Evolutionary conservation across 2,888 invertebrate genomes (phyloP), one percentile per base, ranked within the genome.

Genomic region (Rotaria socialis): DNA sequence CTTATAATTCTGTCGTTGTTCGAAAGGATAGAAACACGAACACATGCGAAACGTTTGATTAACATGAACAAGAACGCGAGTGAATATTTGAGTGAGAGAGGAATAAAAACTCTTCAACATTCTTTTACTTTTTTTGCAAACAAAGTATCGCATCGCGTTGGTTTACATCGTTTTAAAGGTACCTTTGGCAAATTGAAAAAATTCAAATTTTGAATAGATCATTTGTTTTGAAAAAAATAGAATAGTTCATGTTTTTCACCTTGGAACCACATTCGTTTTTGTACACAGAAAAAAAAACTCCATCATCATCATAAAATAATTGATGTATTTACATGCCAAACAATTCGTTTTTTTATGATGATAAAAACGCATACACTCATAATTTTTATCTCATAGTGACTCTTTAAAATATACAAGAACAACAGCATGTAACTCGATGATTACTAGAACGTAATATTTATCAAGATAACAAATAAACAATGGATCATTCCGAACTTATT

Each of bases 401-500:
- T 19, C 35, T 67, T 67, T 35, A 35, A 35, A 35, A 35, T 16
- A 4, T 35, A 27, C 19, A 2, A 27, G 22, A 67, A 19, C 67
- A 67, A 67, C 35, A 67, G 35, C 16, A 67, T 35, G 35, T 67
- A 67, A 67, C 35, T 27, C 35, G 8, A 67, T 67, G 19, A 35
- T 19, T 67, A 67, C 35, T 80, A 16, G 5, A 22, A 80, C 47
- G 8, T 47, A 43, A 80, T 80, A 75, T 80, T n/a, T 14, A 35
- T 10, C 5, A n/a, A 2, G 47, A 47, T 1, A 80, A 43, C 3
- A n/a, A 80, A 43, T 22, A 11, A 22, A 80, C 8, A 10, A 80
- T 80, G 80, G 86, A 86, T 67, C 97, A 98, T 92, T 93, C 94
- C 86, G 97, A 98, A 90, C 93, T 99, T 90, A 95, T 99, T 89